Conservation (phyloP, 2,888 invertebrate genomes). For the Drosophila kanekoi region DNA sequence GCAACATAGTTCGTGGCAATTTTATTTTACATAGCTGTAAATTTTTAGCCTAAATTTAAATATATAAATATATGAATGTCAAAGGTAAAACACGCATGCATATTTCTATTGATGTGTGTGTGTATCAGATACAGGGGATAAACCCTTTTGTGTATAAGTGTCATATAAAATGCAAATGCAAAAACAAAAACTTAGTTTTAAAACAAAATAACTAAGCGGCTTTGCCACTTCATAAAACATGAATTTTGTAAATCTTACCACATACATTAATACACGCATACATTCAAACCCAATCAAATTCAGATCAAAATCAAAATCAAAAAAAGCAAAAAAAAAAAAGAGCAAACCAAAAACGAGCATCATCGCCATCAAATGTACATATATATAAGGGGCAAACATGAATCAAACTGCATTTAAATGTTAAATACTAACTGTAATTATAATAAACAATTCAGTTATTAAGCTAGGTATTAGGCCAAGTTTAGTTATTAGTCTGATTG, state of each 20-base stretch:
- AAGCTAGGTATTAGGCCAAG: conserved; percentile 43
- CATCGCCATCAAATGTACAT: conserved; percentile 65
- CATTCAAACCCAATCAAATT: conserved; percentile 2
- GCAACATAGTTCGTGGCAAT: conserved; percentile 72
- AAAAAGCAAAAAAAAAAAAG: too few species aligned
- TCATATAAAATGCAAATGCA: conserved; percentile 5
- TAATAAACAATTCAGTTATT: conserved; percentile 47
- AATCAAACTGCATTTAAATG: conserved; percentile 79
- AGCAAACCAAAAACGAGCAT: conserved; percentile 22
- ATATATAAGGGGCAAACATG: conserved; percentile 74
- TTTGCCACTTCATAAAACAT: conserved; percentile 50
- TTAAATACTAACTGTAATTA: conserved; percentile 65
- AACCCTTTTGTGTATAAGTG: conserved; percentile 20
- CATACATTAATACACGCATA: conserved; percentile 14
- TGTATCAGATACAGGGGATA: conserved; percentile 14
- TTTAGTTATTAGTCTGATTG: conserved; percentile 29
- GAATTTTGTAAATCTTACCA: conserved; percentile 48
- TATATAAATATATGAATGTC: conserved; percentile 77
- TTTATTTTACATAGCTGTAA: conserved; percentile 77
- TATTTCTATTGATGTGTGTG: conserved; percentile 9
- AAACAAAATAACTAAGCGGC: conserved; percentile 12
- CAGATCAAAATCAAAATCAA: conserved; percentile 32
- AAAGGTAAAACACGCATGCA: conserved; percentile 38
- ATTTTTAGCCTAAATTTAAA: conserved; percentile 81
- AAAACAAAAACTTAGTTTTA: conserved; percentile 11